A percentile compares a stretch with the other conserved stretches of the same genome.
Evolutionary conservation across 2,797 vertebrate species (phyloP).

Genomic region (Scolopax rusticola): DNA sequence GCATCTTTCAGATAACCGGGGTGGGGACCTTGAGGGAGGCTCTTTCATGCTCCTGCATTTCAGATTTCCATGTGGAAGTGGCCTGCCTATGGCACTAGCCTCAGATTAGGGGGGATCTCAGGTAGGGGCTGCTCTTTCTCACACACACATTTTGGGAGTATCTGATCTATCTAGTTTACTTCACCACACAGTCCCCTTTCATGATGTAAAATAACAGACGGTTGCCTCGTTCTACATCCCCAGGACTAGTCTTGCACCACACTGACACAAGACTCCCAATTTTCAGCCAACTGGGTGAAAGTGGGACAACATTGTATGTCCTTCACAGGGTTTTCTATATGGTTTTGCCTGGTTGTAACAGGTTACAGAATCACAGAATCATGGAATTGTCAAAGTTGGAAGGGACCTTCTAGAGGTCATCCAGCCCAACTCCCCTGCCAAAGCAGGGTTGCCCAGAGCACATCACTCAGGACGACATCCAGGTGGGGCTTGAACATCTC

Average conservation of each 20-base stretch:
- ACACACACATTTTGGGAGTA: background rate
- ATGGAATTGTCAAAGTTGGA: too few relatives aligned
- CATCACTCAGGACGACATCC: too few relatives aligned
- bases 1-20: background rate
- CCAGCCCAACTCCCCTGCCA: too few relatives aligned
- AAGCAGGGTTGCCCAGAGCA: too few relatives aligned
- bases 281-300: background rate
- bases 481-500: too few relatives aligned
- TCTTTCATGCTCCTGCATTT: background rate
- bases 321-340: accelerated
- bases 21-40: background rate
- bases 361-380: too few relatives aligned
- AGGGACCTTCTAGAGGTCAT: too few relatives aligned
- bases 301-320: accelerated
- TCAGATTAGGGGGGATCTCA: background rate
- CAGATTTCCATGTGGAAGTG: background rate
- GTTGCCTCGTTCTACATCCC: background rate
- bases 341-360: background rate
- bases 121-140: background rate
- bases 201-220: accelerated
- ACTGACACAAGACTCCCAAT: accelerated
- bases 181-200: background rate
- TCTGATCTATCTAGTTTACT: background rate
- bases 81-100: accelerated
- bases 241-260: background rate